A percentile compares a stretch with the other conserved stretches of the same genome.
phyloP scores from a whole-genome alignment of 2,113 vertebrate species.

The Rhegmatorhina hoffmannsi region DNA sequence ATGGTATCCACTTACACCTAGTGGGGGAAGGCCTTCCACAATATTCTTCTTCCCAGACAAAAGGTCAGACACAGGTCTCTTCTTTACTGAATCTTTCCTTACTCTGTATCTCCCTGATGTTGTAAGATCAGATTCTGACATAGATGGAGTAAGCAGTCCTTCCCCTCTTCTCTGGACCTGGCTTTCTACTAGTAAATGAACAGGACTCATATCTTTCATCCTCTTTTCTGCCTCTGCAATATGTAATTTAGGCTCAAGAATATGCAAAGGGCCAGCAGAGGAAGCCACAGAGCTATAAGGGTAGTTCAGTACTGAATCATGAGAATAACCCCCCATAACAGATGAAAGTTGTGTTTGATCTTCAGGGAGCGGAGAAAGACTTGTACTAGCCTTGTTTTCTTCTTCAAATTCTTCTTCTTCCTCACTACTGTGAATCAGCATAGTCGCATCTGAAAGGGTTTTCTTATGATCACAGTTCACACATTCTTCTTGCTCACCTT shows the following conservation, averaged over 20 bases:
- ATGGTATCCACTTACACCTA: constrained; percentile 81
- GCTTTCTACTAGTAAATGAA: constrained; percentile 69
- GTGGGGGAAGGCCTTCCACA: constrained; percentile 89
- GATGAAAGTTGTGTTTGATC: constrained; percentile 66
- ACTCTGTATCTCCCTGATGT: constrained; percentile 80
- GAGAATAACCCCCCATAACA: constrained; percentile 69
- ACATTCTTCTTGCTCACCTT: constrained; percentile 71
- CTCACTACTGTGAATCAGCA: constrained; percentile 96
- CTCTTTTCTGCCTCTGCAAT: constrained; percentile 79
- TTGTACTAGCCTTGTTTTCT: constrained; percentile 71
- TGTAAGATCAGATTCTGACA: constrained; percentile 92
- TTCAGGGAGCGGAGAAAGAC: constrained; percentile 71
- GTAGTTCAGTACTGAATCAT: constrained; percentile 78
- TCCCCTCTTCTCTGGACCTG: constrained; percentile 71
- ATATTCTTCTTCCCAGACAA: constrained; percentile 85
- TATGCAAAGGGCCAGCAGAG: constrained; percentile 71
- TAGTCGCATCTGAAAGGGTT: constrained; percentile 93
- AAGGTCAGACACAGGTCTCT: constrained; percentile 89
- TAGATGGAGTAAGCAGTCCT: constrained; percentile 83
- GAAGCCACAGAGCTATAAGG: constrained; percentile 76
- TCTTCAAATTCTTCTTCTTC: constrained; percentile 92
- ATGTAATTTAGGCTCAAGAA: constrained; percentile 82
- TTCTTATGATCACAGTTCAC: constrained; percentile 88
- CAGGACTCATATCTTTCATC: constrained; percentile 43
- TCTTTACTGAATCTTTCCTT: constrained; percentile 85